These are phyloP conservation scores for Bombus terrestris DNA, from an alignment of 1,140 invertebrate species.

Conservation along the genomic window DNA sequence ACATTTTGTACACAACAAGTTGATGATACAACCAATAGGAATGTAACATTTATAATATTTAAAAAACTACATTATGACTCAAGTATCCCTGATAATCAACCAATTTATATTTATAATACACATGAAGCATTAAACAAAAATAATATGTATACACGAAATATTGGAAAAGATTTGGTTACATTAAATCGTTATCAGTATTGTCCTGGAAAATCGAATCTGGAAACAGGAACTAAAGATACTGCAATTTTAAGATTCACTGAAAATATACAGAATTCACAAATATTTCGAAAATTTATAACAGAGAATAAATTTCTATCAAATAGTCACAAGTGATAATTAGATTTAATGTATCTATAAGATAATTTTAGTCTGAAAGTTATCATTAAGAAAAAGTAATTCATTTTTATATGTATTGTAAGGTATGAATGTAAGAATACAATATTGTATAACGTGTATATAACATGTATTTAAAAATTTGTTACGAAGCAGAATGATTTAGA, in stretches of 20 bases:
- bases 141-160: constrained; percentile 57
- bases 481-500: neutral
- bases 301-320: neutral
- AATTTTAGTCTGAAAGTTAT: constrained; percentile 1
- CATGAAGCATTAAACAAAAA: constrained; percentile 64
- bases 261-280: constrained; percentile 63
- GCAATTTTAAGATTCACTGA: constrained; percentile 69
- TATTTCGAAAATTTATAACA: constrained; percentile 54
- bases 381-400: neutral
- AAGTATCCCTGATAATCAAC: constrained; percentile 57
- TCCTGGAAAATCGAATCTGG: constrained; percentile 35
- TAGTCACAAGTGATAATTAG: neutral
- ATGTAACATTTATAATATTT: constrained; percentile 70
- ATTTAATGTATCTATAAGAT: neutral
- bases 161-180: constrained; percentile 68
- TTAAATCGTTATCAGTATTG: constrained; percentile 74
- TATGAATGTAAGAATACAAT: neutral
- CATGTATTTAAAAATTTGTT: constrained; percentile 19
- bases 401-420: neutral
- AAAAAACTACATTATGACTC: constrained; percentile 71
- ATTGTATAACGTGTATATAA: neutral
- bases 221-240: constrained; percentile 25
- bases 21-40: constrained; percentile 64
- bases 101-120: constrained; percentile 76
- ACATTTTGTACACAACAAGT: constrained; percentile 77